Percentiles rank a stretch among this genome's conserved stretches.
phyloP scores from a whole-genome alignment of 2,888 invertebrate genomes.

The Apotomis turbidana region DNA sequence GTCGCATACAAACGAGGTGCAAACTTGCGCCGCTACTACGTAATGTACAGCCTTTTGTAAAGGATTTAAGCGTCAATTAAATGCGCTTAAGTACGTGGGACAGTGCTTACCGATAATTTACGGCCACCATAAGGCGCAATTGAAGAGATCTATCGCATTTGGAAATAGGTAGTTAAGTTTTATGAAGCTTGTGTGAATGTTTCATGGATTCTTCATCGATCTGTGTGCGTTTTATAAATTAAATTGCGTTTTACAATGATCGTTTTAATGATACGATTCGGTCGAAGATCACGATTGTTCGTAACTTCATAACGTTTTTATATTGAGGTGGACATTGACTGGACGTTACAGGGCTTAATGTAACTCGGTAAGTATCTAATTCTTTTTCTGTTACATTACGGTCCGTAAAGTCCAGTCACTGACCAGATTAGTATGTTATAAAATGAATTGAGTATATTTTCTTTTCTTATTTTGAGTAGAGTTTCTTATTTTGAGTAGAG shows the following conservation, averaged over 20 bases:
- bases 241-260: background rate
- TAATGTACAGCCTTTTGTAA: background rate
- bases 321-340: too few relatives aligned
- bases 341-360: too few relatives aligned
- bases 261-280: too few relatives aligned
- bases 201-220: background rate
- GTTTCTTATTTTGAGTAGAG: too few relatives aligned
- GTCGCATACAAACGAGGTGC: background rate
- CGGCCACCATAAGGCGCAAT: constrained; percentile 2
- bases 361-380: too few relatives aligned
- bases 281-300: too few relatives aligned
- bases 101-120: constrained; percentile 9
- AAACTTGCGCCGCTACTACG: background rate
- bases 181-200: background rate
- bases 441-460: too few relatives aligned
- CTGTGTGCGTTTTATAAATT: background rate
- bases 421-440: too few relatives aligned
- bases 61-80: constrained; percentile 26
- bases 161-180: constrained; percentile 11
- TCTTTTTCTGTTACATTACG: too few relatives aligned
- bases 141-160: background rate
- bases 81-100: background rate
- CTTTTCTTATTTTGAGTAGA: too few relatives aligned
- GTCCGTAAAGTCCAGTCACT: too few relatives aligned
- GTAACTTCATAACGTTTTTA: too few relatives aligned